Evolutionary conservation across 2,888 invertebrate genomes (phyloP), one percentile per base, ranked within the genome.

Genomic region (Eumerus sabulonum): DNA sequence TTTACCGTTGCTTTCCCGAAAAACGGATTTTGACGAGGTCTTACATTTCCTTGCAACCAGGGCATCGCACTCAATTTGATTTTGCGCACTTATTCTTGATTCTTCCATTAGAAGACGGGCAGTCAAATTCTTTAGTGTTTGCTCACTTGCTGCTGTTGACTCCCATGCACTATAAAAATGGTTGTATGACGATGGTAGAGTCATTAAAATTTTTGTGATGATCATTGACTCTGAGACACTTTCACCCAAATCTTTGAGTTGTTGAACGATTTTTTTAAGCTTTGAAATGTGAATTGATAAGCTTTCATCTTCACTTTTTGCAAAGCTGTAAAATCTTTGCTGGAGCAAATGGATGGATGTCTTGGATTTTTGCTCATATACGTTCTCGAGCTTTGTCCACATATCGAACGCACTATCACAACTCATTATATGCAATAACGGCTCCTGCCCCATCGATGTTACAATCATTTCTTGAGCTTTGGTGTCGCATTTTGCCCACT

Each of bases 321-420:
- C 48, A 54, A 76, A 82, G 12, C 56, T 35, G 35, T 82, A 84
- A 81, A 62, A 62, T 12, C 12, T 17, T 19, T 50, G 50, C 27
- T 62, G 60, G 9, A 62, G 19, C 50, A 62, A 82, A 82, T 86
- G 85, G 1, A 86, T 76, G 13, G 81, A 85, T 1, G 85, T 85
- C 38, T 84, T 84, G 0, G 84, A 83, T 67, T 85, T 86, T 66
- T 86, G 85, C 53, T 87, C 86, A 66, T 85, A 87, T 40, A 40
- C 40, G 2, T 66, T 82, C 42, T 82, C 60, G 11, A 82, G 44
- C 27, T 68, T 70, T 1, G 42, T 50, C 72, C 68, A 83, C 82
- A 83, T 82, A 13, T 63, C 82, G n/a, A 51, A 60, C 1, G 82
- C 54, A 18, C 64, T 76, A 3, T 76, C 72, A 35, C 81, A 83